A percentile compares a stretch with the other conserved stretches of the same genome.
These are phyloP conservation scores for Belgica antarctica DNA, from an alignment of 2,888 invertebrate species.

Conservation along the genomic window DNA sequence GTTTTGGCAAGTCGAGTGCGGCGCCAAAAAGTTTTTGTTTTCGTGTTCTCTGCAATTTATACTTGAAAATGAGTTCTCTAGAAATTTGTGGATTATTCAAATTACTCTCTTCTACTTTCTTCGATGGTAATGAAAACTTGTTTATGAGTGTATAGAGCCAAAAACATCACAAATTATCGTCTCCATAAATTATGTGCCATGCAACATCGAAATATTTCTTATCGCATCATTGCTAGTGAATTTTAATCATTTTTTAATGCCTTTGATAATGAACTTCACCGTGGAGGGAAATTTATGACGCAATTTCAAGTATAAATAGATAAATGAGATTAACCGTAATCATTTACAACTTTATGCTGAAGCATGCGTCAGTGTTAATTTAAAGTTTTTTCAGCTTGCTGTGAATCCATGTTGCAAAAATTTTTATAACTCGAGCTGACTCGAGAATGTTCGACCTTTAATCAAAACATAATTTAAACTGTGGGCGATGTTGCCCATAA, in stretches of 20 bases:
- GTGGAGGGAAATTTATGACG: neutral
- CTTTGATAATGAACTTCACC: neutral
- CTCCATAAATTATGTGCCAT: too few relatives aligned
- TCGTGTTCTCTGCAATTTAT: neutral
- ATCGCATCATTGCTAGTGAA: neutral
- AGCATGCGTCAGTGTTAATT: neutral
- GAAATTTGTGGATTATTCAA: too few relatives aligned
- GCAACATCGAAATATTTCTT: neutral
- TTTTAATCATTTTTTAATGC: neutral
- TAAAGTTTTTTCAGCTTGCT: neutral
- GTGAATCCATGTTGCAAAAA: neutral
- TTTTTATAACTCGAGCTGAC: too few relatives aligned
- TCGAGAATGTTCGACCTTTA: too few relatives aligned
- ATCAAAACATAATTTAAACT: too few relatives aligned
- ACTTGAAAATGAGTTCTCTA: neutral
- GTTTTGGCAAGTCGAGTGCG: neutral
- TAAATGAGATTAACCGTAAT: too few relatives aligned
- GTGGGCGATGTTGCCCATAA: too few relatives aligned
- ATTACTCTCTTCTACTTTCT: too few relatives aligned
- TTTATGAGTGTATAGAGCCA: too few relatives aligned
- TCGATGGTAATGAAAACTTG: too few relatives aligned
- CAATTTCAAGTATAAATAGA: neutral
- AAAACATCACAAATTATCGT: too few relatives aligned
- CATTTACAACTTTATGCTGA: neutral
- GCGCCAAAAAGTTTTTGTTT: neutral